These are phyloP conservation scores for Alexandromys fortis DNA, from an alignment of 2,113 vertebrate species.

Conservation along the genomic window DNA sequence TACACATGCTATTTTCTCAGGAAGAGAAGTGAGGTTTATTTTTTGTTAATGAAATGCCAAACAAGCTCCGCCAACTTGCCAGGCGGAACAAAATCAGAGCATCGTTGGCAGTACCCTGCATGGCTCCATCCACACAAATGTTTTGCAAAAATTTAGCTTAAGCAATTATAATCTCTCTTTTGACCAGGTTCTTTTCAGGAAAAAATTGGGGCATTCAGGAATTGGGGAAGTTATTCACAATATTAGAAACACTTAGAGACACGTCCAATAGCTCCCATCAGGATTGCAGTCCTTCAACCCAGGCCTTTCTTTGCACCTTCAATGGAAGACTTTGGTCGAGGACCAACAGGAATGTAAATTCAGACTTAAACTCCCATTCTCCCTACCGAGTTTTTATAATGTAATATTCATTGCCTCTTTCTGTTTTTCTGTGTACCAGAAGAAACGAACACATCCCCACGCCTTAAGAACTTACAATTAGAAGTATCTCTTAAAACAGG, in stretches of 20 bases:
- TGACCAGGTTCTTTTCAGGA: conserved; percentile 48
- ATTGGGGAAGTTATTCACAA: not conserved
- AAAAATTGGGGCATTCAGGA: conserved; percentile 47
- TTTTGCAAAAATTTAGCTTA: conserved; percentile 73
- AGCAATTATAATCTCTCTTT: conserved; percentile 50
- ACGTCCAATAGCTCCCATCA: not conserved
- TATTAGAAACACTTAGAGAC: conserved; percentile 27
- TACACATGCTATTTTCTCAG: conserved; percentile 68
- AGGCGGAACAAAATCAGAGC: conserved; percentile 61
- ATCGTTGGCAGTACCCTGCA: conserved; percentile 60
- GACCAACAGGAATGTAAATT: not conserved
- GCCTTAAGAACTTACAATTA: conserved; percentile 13
- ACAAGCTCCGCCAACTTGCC: conserved; percentile 60
- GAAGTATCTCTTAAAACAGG: not conserved
- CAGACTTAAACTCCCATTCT: not conserved
- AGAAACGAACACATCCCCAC: not conserved
- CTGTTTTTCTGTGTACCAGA: not conserved
- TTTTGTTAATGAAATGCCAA: conserved; percentile 79
- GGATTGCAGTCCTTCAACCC: not conserved
- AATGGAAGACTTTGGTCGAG: not conserved
- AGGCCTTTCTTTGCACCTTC: not conserved
- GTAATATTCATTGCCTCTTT: not conserved
- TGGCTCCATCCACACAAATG: conserved; percentile 53
- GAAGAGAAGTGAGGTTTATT: conserved; percentile 65
- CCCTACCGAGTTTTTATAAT: not conserved